Evolutionary conservation across 2,113 vertebrate genomes (phyloP).

Genomic region (Cyanoliseus patagonus): DNA sequence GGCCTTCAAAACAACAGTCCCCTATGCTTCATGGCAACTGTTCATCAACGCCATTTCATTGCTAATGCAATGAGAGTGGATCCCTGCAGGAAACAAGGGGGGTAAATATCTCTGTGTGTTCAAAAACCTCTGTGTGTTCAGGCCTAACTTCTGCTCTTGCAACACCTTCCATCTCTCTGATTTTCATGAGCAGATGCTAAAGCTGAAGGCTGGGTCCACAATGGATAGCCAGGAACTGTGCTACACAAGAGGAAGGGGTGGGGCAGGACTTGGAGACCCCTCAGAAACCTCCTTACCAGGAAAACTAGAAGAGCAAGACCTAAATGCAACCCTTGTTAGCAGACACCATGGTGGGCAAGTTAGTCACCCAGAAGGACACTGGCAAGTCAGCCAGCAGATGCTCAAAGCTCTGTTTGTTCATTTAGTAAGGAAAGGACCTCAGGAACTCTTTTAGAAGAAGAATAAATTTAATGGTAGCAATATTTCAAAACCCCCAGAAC

Average conservation of each 20-base stretch:
- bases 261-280: background rate
- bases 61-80: background rate
- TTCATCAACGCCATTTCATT: background rate
- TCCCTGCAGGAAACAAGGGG: background rate
- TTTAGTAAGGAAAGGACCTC: background rate
- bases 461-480: background rate
- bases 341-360: background rate
- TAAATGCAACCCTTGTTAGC: background rate
- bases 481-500: background rate
- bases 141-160: background rate
- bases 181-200: background rate
- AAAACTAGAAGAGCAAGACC: background rate
- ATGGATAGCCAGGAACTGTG: background rate
- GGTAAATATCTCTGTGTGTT: background rate
- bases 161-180: background rate
- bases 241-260: background rate
- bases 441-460: background rate
- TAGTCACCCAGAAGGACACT: background rate
- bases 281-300: background rate
- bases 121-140: background rate
- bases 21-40: background rate
- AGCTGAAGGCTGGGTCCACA: background rate
- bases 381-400: background rate
- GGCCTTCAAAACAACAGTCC: background rate
- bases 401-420: accelerated